Conservation (phyloP, 2,113 vertebrate species). For the Parus major region DNA sequence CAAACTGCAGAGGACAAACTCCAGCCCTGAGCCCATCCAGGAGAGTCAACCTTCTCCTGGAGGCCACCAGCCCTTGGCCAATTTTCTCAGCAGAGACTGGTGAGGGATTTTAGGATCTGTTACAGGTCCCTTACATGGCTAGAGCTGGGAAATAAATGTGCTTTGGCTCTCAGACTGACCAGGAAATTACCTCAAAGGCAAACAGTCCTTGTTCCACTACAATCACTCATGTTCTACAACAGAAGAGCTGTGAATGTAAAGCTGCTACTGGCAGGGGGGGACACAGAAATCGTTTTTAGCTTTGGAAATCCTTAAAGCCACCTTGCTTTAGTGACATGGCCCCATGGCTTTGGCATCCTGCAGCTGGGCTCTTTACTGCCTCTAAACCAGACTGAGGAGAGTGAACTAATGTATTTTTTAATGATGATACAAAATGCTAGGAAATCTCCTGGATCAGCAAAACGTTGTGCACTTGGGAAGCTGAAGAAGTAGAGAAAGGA, state of each 20-base stretch:
- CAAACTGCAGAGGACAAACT: neutral
- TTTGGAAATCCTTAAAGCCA: neutral
- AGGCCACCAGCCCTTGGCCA: neutral
- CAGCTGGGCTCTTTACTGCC: neutral
- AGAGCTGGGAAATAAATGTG: neutral
- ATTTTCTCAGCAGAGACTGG: neutral
- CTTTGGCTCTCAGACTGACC: neutral
- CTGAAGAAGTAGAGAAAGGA: neutral
- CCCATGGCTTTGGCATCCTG: neutral
- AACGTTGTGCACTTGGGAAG: neutral
- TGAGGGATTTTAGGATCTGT: neutral
- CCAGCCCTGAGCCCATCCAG: neutral
- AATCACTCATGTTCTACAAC: neutral
- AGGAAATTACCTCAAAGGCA: neutral
- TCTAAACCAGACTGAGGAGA: neutral
- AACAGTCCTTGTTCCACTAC: neutral
- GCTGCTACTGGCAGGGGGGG: neutral
- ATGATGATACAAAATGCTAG: neutral
- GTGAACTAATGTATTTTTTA: neutral
- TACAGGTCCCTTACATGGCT: neutral
- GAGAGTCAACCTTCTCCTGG: neutral
- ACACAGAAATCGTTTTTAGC: neutral
- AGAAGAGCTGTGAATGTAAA: neutral
- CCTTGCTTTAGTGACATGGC: neutral
- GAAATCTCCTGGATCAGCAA: conserved; percentile 17